Percentiles rank a stretch among this genome's conserved stretches.
Evolutionary conservation across 2,113 vertebrate species (phyloP).

Genomic region (Suncus etruscus): DNA sequence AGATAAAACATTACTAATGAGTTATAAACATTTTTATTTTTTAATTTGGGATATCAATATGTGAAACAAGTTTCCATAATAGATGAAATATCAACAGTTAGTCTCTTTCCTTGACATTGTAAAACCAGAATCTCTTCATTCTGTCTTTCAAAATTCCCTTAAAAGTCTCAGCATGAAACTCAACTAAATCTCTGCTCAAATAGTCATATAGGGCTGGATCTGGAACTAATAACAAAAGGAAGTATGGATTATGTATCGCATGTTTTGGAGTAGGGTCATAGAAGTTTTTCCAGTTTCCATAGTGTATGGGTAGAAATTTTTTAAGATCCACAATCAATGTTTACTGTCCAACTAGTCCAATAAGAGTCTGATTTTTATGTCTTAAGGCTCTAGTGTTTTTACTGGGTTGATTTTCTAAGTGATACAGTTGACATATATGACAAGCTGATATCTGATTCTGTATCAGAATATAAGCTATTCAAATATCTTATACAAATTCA

Average conservation of each 20-base stretch:
- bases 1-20: background rate
- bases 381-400: background rate
- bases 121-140: background rate
- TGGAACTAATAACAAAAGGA: background rate
- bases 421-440: background rate
- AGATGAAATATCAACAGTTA: background rate
- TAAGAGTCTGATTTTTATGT: background rate
- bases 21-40: background rate
- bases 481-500: background rate
- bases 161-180: background rate
- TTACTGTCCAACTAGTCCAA: fast-evolving
- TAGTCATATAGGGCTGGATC: background rate
- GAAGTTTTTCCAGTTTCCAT: background rate
- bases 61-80: background rate
- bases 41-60: background rate
- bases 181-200: background rate
- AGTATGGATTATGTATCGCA: background rate
- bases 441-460: background rate
- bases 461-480: background rate
- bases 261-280: background rate
- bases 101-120: background rate
- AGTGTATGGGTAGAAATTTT: background rate
- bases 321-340: background rate
- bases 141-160: background rate
- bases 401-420: background rate